Conservation (phyloP, 1,140 invertebrate species). For the Hestina assimilis region DNA sequence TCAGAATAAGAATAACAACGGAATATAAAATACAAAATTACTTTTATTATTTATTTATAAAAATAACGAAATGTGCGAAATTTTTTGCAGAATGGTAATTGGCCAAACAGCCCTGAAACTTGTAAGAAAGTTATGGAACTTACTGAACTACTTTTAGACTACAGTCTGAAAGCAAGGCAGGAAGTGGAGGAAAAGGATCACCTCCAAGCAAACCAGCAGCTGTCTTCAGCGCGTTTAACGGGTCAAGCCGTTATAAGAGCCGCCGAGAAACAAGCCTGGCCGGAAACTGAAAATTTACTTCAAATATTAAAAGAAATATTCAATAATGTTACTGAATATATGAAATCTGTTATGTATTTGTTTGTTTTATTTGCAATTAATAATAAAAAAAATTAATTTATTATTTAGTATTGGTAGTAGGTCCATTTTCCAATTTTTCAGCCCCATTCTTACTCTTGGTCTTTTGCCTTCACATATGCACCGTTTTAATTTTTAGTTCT, state of each 20-base stretch:
- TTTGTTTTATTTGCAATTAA: slow-evolving; percentile 24
- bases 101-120: slow-evolving; percentile 79
- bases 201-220: slow-evolving; percentile 76
- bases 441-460: too few relatives aligned
- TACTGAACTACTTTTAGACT: slow-evolving; percentile 50
- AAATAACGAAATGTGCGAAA: too few relatives aligned
- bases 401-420: too few relatives aligned
- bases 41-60: background rate
- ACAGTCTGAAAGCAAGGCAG: slow-evolving; percentile 59
- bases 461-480: too few relatives aligned
- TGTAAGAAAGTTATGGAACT: slow-evolving; percentile 71
- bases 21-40: too few relatives aligned
- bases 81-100: slow-evolving; percentile 75
- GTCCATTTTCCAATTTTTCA: too few relatives aligned
- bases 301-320: slow-evolving; percentile 52
- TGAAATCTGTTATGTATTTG: slow-evolving; percentile 63
- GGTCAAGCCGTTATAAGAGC: slow-evolving; percentile 78
- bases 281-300: slow-evolving; percentile 50
- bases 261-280: slow-evolving; percentile 73
- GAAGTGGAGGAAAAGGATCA: slow-evolving; percentile 79
- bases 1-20: too few relatives aligned
- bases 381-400: background rate
- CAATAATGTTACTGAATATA: slow-evolving; percentile 62
- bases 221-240: slow-evolving; percentile 81
- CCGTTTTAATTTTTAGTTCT: too few relatives aligned